Evolutionary conservation across 2,113 vertebrate genomes (phyloP).

Genomic region (Thomomys bottae): DNA sequence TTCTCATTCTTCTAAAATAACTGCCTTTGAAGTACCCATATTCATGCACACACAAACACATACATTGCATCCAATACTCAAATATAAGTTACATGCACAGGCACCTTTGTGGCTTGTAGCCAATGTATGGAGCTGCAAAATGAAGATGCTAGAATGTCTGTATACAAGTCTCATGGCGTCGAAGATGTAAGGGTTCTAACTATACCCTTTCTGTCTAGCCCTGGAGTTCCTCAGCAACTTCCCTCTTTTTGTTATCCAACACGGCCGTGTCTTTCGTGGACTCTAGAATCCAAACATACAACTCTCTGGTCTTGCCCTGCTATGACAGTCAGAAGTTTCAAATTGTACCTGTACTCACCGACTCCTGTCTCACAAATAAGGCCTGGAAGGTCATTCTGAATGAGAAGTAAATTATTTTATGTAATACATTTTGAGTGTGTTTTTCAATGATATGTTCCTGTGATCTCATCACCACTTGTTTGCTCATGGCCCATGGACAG

Average conservation of each 20-base stretch:
- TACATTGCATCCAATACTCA: not conserved
- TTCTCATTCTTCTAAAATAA: constrained; percentile 55
- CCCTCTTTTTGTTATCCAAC: not conserved
- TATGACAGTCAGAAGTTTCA: not conserved
- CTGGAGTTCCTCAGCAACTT: not conserved
- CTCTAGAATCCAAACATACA: not conserved
- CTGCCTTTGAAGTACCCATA: not conserved
- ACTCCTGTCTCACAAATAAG: not conserved
- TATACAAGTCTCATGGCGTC: not conserved
- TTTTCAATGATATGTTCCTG: not conserved
- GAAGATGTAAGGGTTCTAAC: not conserved
- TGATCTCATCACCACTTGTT: not conserved
- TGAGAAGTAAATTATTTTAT: constrained; percentile 75
- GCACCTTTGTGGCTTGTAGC: not conserved
- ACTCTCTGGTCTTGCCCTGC: not conserved
- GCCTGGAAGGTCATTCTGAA: constrained; percentile 22
- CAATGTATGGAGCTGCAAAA: not conserved
- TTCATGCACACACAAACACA: no score
- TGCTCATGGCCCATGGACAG: not conserved
- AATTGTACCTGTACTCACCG: constrained; percentile 18
- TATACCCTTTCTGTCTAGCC: constrained; percentile 2
- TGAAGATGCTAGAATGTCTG: not conserved
- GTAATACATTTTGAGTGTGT: constrained; percentile 52
- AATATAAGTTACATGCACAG: not conserved
- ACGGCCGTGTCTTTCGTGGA: not conserved